Conservation (phyloP, 2,113 vertebrate species). For the Corydoras sp. region DNA sequence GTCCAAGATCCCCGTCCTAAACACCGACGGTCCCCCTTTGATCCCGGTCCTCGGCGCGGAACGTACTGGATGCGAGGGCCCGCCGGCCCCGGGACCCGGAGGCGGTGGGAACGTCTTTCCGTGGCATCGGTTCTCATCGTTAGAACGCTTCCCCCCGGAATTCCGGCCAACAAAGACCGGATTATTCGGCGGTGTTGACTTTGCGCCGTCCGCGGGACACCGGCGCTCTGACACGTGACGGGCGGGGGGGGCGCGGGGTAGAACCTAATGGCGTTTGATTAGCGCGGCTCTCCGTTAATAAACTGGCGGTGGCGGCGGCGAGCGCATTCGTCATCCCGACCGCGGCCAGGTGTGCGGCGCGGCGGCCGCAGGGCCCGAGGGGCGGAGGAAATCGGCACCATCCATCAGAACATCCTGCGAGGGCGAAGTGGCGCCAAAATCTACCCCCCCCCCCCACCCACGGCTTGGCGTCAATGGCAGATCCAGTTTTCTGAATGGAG, state of each 20-base stretch:
- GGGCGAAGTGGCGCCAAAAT: neutral
- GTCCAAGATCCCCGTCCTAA: too few relatives aligned
- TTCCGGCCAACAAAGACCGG: slow-evolving; percentile 67
- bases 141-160: slow-evolving; percentile 81
- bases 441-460: too few relatives aligned
- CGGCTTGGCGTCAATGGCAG: slow-evolving; percentile 10
- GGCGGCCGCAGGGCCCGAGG: neutral
- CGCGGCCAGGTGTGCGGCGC: slow-evolving; percentile 20
- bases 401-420: slow-evolving; percentile 15
- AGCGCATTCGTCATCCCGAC: slow-evolving; percentile 18
- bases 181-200: slow-evolving; percentile 67
- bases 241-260: slow-evolving; percentile 48
- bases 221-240: slow-evolving; percentile 50
- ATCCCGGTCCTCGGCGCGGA: neutral
- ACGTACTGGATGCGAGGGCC: neutral
- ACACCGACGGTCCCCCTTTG: neutral
- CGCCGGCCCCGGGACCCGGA: slow-evolving; percentile 10
- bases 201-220: slow-evolving; percentile 42
- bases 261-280: slow-evolving; percentile 26
- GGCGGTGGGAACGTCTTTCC: slow-evolving; percentile 71
- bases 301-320: slow-evolving; percentile 1
- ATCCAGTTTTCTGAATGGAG: slow-evolving; percentile 31
- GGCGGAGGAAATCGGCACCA: slow-evolving; percentile 12
- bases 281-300: slow-evolving; percentile 21
- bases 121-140: slow-evolving; percentile 77